Base-by-base conservation (phyloP, 2,888 invertebrate species). In the Drosophila nr. perissopoda region DNA sequence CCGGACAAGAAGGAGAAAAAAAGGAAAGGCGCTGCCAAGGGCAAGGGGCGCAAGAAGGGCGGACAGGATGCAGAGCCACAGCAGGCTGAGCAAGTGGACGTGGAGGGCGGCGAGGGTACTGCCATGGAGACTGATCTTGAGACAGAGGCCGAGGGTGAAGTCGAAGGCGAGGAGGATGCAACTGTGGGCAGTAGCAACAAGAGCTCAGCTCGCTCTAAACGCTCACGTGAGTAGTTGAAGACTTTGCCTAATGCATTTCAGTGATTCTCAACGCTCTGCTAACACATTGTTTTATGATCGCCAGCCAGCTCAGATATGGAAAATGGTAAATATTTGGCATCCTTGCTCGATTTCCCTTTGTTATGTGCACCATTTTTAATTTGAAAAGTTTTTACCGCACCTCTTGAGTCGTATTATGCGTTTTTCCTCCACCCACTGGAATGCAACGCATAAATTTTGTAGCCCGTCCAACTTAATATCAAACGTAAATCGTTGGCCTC, bases 271-370 rank as follows among this genome's bases (percentile, higher is more conserved):
- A n/a, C n/a, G 51, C 67, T 48, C 56, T 27, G 33, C 33, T 48
- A 40, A 78, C 48, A 69, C 69, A 67, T 61, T 60, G 33, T 40
- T 45, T 57, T 66, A 38, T 65, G 29, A 53, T 66, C 16, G 18
- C 69, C 76, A 92, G 93, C 90, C 86, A 92, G 93, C 81, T 92
- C 92, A 61, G 93, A 92, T 63, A 92, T 91, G 58, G 92, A 92
- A 54, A 92, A 92, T 63, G 92, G 92, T 93, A 93, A 90, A 86
- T 89, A 89, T 83, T 57, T 49, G 25, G 70, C 69, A 71, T 57
- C 16, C 70, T 33, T 58, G 31, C 38, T 34, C 66, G 62, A 61
- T 29, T 76, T 69, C 48, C 57, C 53, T 73, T 75, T 69, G 65
- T 73, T 70, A 64, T 36, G 27, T 64, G 56, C 61, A 69, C 66